Evolutionary conservation across 2,113 vertebrate species (phyloP).

Genomic region (Eurystomus gularis): DNA sequence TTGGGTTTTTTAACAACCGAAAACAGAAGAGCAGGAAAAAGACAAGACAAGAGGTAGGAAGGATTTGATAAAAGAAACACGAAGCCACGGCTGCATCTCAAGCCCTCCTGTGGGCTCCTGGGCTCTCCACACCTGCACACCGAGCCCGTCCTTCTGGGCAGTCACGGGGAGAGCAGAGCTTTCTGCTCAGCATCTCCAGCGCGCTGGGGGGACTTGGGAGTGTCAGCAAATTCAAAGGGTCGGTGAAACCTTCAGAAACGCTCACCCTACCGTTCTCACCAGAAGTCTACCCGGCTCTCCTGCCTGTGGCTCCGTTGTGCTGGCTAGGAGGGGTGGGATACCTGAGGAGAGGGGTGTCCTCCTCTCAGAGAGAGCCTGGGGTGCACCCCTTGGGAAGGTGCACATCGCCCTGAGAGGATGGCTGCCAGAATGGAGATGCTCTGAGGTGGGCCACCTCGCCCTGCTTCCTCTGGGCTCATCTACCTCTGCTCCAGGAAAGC

Average conservation of each 20-base stretch:
- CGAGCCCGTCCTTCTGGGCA: neutral
- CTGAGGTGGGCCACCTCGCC: neutral
- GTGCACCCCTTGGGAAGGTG: neutral
- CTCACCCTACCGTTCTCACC: neutral
- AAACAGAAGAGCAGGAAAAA: constrained; percentile 49
- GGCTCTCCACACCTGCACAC: neutral
- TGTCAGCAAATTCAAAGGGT: neutral
- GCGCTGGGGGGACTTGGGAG: neutral
- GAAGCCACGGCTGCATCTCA: neutral
- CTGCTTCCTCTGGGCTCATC: neutral
- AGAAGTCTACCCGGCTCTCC: neutral
- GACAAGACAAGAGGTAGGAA: constrained; percentile 31
- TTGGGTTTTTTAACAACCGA: neutral
- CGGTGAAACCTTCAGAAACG: neutral
- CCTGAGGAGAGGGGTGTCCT: neutral
- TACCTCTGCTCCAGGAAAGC: neutral
- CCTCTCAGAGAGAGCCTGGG: neutral
- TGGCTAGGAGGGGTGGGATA: neutral
- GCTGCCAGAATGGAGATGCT: rapidly evolving
- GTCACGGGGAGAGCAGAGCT: neutral
- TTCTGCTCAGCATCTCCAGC: neutral
- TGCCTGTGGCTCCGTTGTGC: neutral
- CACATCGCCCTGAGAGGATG: neutral
- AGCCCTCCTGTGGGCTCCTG: neutral
- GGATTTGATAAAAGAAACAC: neutral